Percentiles rank a stretch among this genome's conserved stretches.
phyloP scores from a whole-genome alignment of 2,888 invertebrate species.

The Diarsia brunnea region DNA sequence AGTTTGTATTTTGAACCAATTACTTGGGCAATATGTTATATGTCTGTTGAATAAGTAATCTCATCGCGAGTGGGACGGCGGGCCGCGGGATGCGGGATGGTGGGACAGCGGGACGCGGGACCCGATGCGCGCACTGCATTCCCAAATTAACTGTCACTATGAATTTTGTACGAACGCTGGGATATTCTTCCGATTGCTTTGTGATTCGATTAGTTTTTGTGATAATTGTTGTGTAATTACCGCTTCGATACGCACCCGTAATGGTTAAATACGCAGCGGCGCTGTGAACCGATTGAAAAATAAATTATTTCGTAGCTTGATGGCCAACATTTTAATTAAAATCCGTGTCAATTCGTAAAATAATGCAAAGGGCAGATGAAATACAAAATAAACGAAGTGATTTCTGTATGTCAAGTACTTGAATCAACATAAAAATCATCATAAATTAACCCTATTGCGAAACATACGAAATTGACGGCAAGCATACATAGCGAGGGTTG shows the following conservation, averaged over 20 bases:
- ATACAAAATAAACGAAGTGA: constrained; percentile 5
- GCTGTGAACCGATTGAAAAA: constrained; percentile 41
- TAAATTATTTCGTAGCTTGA: constrained; percentile 25
- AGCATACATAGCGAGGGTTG: constrained; percentile 66
- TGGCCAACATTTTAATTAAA: constrained; percentile 21
- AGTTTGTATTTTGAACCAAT: constrained; percentile 84
- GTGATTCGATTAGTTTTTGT: constrained; percentile 88
- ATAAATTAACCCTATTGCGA: constrained; percentile 74
- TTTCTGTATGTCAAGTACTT: constrained; percentile 61
- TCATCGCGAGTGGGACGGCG: constrained; percentile 64
- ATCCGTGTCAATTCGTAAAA: not conserved
- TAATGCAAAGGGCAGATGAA: not conserved
- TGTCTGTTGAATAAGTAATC: constrained; percentile 88
- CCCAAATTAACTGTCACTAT: constrained; percentile 89
- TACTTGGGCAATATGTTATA: constrained; percentile 87
- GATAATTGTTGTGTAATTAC: constrained; percentile 78
- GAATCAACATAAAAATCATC: constrained; percentile 74
- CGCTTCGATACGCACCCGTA: constrained; percentile 61
- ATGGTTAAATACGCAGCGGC: constrained; percentile 45
- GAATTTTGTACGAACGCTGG: constrained; percentile 83
- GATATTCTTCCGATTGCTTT: constrained; percentile 85
- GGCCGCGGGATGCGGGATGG: constrained; percentile 9
- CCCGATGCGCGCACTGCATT: constrained; percentile 82
- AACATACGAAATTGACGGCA: constrained; percentile 68
- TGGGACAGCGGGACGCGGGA: constrained; percentile 50